Evolutionary conservation across 2,888 invertebrate genomes (phyloP).

Genomic region (Drosophila pseudotalamancana): DNA sequence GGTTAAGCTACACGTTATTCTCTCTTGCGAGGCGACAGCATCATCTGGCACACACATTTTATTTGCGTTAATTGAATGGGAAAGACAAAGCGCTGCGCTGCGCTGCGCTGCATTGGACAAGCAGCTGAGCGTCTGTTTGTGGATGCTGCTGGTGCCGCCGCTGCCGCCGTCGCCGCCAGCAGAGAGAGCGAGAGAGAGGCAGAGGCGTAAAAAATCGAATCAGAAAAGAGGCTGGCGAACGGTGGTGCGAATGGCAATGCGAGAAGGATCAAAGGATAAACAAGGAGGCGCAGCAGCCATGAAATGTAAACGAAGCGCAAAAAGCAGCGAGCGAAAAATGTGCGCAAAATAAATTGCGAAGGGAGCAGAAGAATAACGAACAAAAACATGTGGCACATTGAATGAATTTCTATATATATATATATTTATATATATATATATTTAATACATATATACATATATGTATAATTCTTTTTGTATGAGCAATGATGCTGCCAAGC

Average conservation of each 20-base stretch:
- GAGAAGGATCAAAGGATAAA: constrained; percentile 74
- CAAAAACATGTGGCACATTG: constrained; percentile 76
- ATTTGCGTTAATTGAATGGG: constrained; percentile 60
- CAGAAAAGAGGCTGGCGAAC: constrained; percentile 60
- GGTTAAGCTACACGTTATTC: constrained; percentile 34
- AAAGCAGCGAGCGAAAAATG: constrained; percentile 47
- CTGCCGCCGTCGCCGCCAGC: not conserved
- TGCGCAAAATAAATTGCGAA: constrained; percentile 61
- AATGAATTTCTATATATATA: constrained; percentile 56
- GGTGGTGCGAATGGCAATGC: constrained; percentile 43
- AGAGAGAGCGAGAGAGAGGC: constrained; percentile 27
- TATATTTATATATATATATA: constrained; percentile 2
- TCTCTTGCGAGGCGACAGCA: constrained; percentile 29
- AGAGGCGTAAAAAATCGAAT: constrained; percentile 68
- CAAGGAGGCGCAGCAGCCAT: constrained; percentile 48
- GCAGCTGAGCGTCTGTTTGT: constrained; percentile 63
- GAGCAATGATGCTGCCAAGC: constrained; percentile 54
- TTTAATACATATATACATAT: constrained; percentile 5
- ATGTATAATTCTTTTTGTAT: constrained; percentile 18
- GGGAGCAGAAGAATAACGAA: constrained; percentile 27
- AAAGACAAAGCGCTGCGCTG: constrained; percentile 37
- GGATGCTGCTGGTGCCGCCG: constrained; percentile 49
- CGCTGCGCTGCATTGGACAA: no score
- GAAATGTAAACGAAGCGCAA: constrained; percentile 45
- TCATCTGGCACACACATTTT: constrained; percentile 68